Base-by-base conservation (phyloP, 1,140 invertebrate genomes). In the Teleogryllus occipitalis region DNA sequence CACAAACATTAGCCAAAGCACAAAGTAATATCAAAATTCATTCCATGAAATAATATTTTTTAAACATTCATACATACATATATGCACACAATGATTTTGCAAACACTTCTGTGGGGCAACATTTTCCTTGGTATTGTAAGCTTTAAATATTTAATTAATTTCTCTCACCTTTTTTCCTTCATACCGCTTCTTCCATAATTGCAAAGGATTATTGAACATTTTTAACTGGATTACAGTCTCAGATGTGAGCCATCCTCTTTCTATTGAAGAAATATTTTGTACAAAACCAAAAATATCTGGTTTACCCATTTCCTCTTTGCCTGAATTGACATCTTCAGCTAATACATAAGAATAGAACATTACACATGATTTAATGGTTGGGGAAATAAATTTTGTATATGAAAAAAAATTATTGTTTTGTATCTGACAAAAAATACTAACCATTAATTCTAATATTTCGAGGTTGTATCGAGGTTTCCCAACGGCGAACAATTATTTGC, bases 211-310 rank as follows among this genome's bases (percentile, higher is more conserved):
- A 82, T 93, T 92, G 83, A 92, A 92, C 83, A 97, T 88, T 85
- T 96, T 95, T 75, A 98, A 91, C 85, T 98, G 96, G 76, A 98
- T 89, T 77, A 96, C 88, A 48, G 92, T 93, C 85, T 97, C 95
- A 80, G 91, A 90, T 46, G 93, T 96, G 0, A 98, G 86, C 96
- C 96, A 98, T 0, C 96, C 96, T 77, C 90, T 90, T 83, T 94
- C 92, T 14, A 96, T 87, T 82, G 90, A 90, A 47, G 88, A 87
- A 72, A 87, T 86, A 22, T 90, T 88, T 84, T 91, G 90, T 85
- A 91, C 89, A 81, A 88, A 87, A 21, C 94, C 93, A 87, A 94
- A 94, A 48, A 86, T 87, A 47, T 91, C 89, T 6, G 85, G 82
- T 46, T 88, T 85, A 12, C 87, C 86, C 77, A 84, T 79, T 65